These are phyloP conservation scores for Brachionus rubens DNA, from an alignment of 1,140 invertebrate genomes.

Conservation along the genomic window DNA sequence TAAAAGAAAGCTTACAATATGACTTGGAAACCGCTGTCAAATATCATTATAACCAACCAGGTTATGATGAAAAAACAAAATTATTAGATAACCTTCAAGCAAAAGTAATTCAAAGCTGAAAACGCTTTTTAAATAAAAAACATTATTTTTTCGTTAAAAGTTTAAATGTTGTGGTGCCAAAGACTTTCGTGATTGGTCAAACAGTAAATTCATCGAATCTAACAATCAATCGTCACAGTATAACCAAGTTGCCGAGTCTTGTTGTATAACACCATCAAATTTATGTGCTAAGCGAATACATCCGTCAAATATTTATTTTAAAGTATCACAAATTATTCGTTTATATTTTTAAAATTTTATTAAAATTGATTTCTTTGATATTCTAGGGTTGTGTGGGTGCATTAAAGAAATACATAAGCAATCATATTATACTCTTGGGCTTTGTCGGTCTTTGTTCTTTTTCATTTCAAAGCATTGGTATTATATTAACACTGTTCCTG, in stretches of 20 bases:
- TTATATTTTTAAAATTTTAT: neutral
- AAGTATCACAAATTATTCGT: neutral
- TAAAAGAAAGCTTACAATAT: neutral
- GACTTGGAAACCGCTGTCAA: neutral
- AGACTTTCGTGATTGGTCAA: constrained; percentile 24
- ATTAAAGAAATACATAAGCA: constrained; percentile 29
- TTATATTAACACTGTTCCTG: constrained; percentile 3
- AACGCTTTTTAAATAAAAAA: neutral
- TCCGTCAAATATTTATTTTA: constrained; percentile 31
- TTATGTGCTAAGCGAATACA: constrained; percentile 29
- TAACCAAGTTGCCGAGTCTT: constrained; percentile 30
- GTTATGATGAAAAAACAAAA: constrained; percentile 15
- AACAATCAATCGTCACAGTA: neutral
- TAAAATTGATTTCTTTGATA: neutral
- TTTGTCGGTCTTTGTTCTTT: neutral
- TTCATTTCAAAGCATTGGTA: constrained; percentile 31
- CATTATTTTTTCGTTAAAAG: neutral
- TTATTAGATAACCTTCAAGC: constrained; percentile 40
- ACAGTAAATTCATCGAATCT: constrained; percentile 4
- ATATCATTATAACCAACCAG: neutral
- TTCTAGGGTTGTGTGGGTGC: constrained; percentile 11
- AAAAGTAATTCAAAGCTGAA: neutral
- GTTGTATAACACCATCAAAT: constrained; percentile 16
- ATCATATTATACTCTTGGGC: constrained; percentile 12
- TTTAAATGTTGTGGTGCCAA: constrained; percentile 43